Base-by-base conservation (phyloP, 2,113 vertebrate genomes). In the Hydrochoerus hydrochaeris region DNA sequence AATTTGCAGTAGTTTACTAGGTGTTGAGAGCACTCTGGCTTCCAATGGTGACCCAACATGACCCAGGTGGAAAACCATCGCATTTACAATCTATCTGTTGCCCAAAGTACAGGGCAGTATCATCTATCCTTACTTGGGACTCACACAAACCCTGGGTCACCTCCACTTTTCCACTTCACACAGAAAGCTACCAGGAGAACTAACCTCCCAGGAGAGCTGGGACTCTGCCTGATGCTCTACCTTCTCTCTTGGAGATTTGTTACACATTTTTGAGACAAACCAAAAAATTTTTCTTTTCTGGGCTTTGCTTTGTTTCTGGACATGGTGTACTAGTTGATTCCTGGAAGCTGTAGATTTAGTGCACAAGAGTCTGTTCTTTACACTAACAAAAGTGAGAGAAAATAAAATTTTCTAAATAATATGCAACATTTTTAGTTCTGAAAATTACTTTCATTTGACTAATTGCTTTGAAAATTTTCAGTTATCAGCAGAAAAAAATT, bases 31-130 rank as follows among this genome's bases (percentile, higher is more conserved):
- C 86, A 63, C 49, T 84, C 88, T 71, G 63, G 22, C 80, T 90
- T 81, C 84, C 67, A 46, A 82, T 28, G 94, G 60, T 96, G 96
- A 96, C 94, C 96, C 86, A 46, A 94, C 0, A 32, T 86, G 90
- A 97, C 92, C n/a, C 67, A 83, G 60, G 77, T 85, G 94, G 58
- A 82, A 93, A 95, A 85, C 16, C 65, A 91, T 82, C 38, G 71
- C 54, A 88, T 60, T 93, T 89, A 60, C 13, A 41, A 90, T n/a
- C 9, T 88, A 77, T 46, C 35, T 85, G 7, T 49, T 85, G 44
- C 41, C 60, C 30, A 19, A 81, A 95, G 52, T 88, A 77, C 32
- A 94, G 46, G 26, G 57, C 75, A 75, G 14, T 77, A 77, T 93
- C 91, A 92, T 35, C 30, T 84, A 86, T 87, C 8, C 57, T 77